Evolutionary conservation across 1,140 invertebrate genomes (phyloP).

Genomic region (Pseudomyrmex flavicornis): DNA sequence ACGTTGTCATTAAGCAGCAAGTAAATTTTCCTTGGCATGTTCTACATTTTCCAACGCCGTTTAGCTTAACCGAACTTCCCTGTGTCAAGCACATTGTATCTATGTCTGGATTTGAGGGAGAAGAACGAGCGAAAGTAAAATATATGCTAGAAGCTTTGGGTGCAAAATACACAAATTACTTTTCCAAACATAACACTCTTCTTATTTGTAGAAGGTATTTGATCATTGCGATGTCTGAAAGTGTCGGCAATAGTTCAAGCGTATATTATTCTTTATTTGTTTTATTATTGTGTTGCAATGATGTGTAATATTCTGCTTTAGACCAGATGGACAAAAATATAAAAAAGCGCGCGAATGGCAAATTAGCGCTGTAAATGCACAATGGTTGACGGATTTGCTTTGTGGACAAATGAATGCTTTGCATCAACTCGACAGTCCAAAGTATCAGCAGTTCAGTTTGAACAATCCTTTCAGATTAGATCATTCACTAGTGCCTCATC

Average conservation of each 20-base stretch:
- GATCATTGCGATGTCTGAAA: background rate
- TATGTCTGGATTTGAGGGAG: conserved; percentile 93
- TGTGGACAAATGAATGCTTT: conserved; percentile 94
- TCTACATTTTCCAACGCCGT: conserved; percentile 94
- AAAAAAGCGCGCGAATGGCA: conserved; percentile 96
- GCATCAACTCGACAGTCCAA: conserved; percentile 92
- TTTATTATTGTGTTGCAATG: background rate
- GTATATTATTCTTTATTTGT: background rate
- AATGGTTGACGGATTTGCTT: conserved; percentile 97
- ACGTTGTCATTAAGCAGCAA: conserved; percentile 93
- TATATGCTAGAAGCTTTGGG: conserved; percentile 94
- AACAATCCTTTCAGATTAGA: conserved; percentile 94
- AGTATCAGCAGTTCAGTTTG: conserved; percentile 95
- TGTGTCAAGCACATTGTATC: conserved; percentile 90
- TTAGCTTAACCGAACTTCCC: conserved; percentile 88
- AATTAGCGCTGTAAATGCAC: conserved; percentile 94
- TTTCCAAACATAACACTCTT: conserved; percentile 91
- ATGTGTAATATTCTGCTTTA: conserved; percentile 78
- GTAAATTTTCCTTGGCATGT: conserved; percentile 96
- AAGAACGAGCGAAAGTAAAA: conserved; percentile 92
- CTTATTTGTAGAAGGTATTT: conserved; percentile 87
- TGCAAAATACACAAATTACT: conserved; percentile 92
- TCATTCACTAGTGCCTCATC: conserved; percentile 92
- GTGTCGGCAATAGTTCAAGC: background rate
- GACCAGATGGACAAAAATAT: conserved; percentile 94